phyloP scores from a whole-genome alignment of 2,797 vertebrate genomes.

The Potorous gilbertii region DNA sequence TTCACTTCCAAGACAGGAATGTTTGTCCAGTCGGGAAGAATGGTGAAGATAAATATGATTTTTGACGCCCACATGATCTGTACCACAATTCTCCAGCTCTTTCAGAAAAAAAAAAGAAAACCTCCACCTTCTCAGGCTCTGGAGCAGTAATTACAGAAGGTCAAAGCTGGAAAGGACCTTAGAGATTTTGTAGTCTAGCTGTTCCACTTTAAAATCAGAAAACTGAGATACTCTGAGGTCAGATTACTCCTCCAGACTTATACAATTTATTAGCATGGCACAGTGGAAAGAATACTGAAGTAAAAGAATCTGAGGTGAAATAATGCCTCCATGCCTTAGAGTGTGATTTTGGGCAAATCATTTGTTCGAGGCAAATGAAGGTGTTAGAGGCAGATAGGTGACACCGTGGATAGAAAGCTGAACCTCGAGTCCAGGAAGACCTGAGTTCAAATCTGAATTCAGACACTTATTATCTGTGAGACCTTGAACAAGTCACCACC shows the following conservation, averaged over 20 bases:
- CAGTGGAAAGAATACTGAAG: not conserved
- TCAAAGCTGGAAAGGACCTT: not conserved
- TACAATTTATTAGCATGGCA: not conserved
- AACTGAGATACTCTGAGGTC: not conserved
- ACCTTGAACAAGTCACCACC: not conserved
- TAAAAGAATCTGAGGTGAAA: not conserved
- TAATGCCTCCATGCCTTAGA: not conserved
- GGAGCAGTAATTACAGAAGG: conserved; percentile 14
- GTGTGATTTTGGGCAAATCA: not conserved
- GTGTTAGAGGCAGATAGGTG: not conserved
- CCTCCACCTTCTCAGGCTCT: conserved; percentile 16
- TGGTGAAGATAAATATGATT: not conserved
- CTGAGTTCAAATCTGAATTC: not conserved
- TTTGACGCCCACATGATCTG: not conserved
- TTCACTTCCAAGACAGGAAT: no score
- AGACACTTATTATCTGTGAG: not conserved
- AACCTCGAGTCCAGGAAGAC: not conserved
- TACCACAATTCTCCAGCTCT: not conserved
- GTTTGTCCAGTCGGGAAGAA: no score
- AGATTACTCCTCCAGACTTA: not conserved
- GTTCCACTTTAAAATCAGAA: not conserved
- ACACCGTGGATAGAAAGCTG: not conserved
- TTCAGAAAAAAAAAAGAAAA: not conserved
- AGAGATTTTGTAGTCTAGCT: not conserved
- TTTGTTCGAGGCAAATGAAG: not conserved